phyloP scores from a whole-genome alignment of 2,888 invertebrate species.

The Chrysolina haemoptera region DNA sequence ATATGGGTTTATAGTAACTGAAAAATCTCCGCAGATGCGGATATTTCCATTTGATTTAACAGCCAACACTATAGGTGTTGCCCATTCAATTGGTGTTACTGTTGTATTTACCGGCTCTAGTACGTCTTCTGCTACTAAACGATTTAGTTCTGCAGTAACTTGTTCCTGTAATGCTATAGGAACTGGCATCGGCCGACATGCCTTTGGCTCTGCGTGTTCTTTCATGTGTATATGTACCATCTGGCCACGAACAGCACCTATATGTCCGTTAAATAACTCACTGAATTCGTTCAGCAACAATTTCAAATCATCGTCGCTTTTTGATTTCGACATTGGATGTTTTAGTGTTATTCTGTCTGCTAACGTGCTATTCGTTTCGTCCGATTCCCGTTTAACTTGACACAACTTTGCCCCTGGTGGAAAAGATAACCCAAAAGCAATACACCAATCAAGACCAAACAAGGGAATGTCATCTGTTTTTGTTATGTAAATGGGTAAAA shows the following conservation, averaged over 20 bases:
- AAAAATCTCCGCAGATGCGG: slow-evolving; percentile 35
- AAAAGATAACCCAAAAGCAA: slow-evolving; percentile 37
- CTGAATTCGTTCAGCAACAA: no score
- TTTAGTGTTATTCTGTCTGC: no score
- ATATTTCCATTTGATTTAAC: slow-evolving; percentile 25
- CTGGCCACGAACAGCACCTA: slow-evolving; percentile 24
- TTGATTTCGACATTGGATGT: no score
- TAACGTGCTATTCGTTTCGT: background rate
- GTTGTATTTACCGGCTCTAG: slow-evolving; percentile 14
- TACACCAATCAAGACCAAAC: slow-evolving; percentile 32
- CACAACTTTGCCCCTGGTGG: slow-evolving; percentile 35
- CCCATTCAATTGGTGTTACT: slow-evolving; percentile 24
- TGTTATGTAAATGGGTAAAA: slow-evolving; percentile 24
- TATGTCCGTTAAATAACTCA: slow-evolving; percentile 26
- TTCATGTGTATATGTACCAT: slow-evolving; percentile 29
- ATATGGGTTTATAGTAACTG: slow-evolving; percentile 29
- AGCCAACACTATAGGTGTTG: slow-evolving; percentile 29
- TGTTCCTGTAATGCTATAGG: slow-evolving; percentile 36
- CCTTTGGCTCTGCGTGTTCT: slow-evolving; percentile 9
- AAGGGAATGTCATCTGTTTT: slow-evolving; percentile 38
- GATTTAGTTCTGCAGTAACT: background rate
- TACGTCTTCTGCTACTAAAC: background rate
- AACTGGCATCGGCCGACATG: slow-evolving; percentile 23
- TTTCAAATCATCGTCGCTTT: background rate
- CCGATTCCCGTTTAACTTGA: background rate